Evolutionary conservation across 2,888 invertebrate genomes (phyloP).

Genomic region (Dione vanillae): DNA sequence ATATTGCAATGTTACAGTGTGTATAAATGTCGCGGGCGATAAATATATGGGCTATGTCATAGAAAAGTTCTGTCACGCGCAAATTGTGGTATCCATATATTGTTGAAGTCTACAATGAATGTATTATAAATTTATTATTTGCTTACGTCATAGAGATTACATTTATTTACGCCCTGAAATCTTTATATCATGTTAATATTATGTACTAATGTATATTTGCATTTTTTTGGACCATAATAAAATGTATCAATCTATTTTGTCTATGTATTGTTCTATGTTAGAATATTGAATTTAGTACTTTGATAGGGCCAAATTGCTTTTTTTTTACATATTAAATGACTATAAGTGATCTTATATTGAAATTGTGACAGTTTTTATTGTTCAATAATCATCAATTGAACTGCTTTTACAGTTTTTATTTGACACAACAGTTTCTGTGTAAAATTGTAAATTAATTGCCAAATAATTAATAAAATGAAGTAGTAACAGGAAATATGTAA

Average conservation of each 20-base stretch:
- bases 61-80: conserved; percentile 23
- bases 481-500: background rate
- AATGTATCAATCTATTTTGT: conserved; percentile 17
- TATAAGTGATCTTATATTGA: background rate
- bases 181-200: conserved; percentile 28
- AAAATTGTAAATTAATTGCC: background rate
- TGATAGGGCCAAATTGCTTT: conserved; percentile 20
- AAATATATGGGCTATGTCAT: conserved; percentile 37
- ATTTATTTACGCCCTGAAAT: conserved; percentile 19
- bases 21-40: conserved; percentile 43
- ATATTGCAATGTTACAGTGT: conserved; percentile 22
- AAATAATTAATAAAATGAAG: background rate
- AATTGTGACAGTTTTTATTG: conserved; percentile 2
- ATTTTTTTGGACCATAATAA: conserved; percentile 28
- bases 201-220: conserved; percentile 26
- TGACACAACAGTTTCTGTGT: background rate
- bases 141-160: conserved; percentile 26
- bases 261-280: conserved; percentile 10
- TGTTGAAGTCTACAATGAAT: conserved; percentile 39
- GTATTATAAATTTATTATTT: conserved; percentile 33
- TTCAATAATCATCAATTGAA: background rate
- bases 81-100: conserved; percentile 24
- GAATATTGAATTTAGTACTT: conserved; percentile 11
- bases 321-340: background rate
- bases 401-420: conserved; percentile 4